Percentiles rank a stretch among this genome's conserved stretches.
Conservation (phyloP, 2,888 invertebrate genomes). For the Melikaiella ostensackeni region DNA sequence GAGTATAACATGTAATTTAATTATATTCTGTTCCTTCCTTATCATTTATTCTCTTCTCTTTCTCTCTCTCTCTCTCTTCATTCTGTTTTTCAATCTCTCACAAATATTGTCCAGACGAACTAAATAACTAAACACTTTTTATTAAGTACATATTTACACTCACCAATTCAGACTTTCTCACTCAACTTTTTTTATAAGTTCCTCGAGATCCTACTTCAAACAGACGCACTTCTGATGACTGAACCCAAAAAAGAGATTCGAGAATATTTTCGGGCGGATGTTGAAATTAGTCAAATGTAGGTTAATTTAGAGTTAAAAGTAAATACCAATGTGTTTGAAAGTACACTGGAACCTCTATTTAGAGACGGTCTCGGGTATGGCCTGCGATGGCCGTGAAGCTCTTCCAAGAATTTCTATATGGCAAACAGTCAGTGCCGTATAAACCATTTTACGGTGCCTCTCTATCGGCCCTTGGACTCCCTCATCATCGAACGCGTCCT, state of each 20-base stretch:
- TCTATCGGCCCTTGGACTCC: no score
- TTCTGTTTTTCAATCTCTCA: background rate
- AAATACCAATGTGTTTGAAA: no score
- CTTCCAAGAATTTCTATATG: no score
- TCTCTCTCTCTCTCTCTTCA: background rate
- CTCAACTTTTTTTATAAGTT: background rate
- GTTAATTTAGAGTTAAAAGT: no score
- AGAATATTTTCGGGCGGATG: background rate
- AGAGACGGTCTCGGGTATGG: no score
- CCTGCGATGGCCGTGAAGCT: no score
- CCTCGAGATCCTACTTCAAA: background rate
- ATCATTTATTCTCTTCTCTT: background rate
- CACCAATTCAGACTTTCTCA: slow-evolving; percentile 23
- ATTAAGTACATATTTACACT: slow-evolving; percentile 37
- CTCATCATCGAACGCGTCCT: no score
- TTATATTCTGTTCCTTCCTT: slow-evolving; percentile 18
- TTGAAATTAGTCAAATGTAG: background rate
- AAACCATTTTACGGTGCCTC: no score
- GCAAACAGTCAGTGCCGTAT: no score
- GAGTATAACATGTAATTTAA: slow-evolving; percentile 33
- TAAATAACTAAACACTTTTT: slow-evolving; percentile 35
- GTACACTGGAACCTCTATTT: no score
- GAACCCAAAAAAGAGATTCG: slow-evolving; percentile 11
- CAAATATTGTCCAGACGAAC: slow-evolving; percentile 34
- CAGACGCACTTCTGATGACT: background rate